Evolutionary conservation across 2,797 vertebrate genomes (phyloP).

Genomic region (Lophotriccus pileatus): DNA sequence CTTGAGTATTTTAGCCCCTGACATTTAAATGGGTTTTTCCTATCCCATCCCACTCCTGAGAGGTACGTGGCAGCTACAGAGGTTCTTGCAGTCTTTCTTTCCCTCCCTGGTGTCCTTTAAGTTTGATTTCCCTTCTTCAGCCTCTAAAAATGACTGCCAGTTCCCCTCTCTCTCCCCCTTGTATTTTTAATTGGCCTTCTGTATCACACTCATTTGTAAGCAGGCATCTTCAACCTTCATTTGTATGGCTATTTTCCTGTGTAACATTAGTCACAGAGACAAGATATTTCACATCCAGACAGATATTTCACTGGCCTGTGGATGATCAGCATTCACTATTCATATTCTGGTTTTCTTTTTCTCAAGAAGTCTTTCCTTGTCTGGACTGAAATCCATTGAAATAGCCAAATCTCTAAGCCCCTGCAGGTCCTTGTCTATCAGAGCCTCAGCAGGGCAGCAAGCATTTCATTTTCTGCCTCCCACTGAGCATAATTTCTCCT

Average conservation of each 20-base stretch:
- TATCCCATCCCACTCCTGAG: not conserved
- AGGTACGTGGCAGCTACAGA: not conserved
- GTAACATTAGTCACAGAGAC: not conserved
- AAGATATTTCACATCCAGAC: not conserved
- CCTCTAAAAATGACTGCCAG: not conserved
- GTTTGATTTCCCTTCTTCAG: not conserved
- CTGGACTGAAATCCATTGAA: constrained; percentile 12
- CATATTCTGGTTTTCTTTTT: not conserved
- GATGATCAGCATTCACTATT: not conserved
- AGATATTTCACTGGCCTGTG: not conserved
- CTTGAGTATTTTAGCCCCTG: not conserved
- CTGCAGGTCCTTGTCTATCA: constrained; percentile 47
- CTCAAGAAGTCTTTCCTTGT: not conserved
- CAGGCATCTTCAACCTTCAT: not conserved
- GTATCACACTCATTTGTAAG: not conserved
- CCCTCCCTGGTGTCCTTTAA: not conserved
- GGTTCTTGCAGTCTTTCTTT: not conserved
- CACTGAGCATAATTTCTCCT: constrained; percentile 60
- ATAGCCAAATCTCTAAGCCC: not conserved
- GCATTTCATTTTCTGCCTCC: constrained; percentile 59
- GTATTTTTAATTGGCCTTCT: not conserved
- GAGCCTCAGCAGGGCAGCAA: constrained; percentile 49
- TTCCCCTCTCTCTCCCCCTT: not conserved
- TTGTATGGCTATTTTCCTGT: not conserved
- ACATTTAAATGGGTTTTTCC: not conserved